phyloP scores from a whole-genome alignment of 1,140 invertebrate species.

The Papilio aristodemus region DNA sequence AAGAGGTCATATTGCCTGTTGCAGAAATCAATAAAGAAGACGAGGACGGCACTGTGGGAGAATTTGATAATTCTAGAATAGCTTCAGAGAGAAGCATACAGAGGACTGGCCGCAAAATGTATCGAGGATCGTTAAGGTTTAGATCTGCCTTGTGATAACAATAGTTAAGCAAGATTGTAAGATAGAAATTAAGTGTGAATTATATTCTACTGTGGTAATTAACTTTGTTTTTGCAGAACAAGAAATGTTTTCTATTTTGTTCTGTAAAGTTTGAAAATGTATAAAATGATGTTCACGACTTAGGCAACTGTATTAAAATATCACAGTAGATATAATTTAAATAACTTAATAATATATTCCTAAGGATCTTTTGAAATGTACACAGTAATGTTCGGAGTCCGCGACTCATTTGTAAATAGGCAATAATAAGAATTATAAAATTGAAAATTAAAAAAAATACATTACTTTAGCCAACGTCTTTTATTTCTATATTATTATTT shows the following conservation, averaged over 20 bases:
- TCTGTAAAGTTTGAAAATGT: background rate
- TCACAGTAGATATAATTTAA: conserved; percentile 3
- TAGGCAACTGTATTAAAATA: background rate
- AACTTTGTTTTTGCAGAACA: background rate
- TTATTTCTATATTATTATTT: too few relatives aligned
- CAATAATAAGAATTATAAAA: background rate
- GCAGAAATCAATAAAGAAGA: conserved; percentile 35
- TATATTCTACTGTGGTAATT: conserved; percentile 15
- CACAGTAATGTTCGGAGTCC: conserved; percentile 2
- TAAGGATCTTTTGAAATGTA: background rate
- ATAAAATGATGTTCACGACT: background rate
- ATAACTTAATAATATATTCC: background rate
- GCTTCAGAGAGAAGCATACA: conserved; percentile 46
- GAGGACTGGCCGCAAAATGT: conserved; percentile 38
- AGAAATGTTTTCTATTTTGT: background rate
- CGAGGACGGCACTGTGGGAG: conserved; percentile 31
- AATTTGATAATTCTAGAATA: conserved; percentile 38
- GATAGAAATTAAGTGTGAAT: conserved; percentile 18
- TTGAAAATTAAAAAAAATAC: background rate
- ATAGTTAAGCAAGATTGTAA: background rate
- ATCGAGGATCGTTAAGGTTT: conserved; percentile 47
- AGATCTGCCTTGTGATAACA: conserved; percentile 41
- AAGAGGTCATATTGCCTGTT: conserved; percentile 34
- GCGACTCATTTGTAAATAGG: conserved; percentile 19
- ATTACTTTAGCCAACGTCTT: background rate